These are phyloP conservation scores for Coreius guichenoti DNA, from an alignment of 2,797 vertebrate genomes.

Conservation along the genomic window DNA sequence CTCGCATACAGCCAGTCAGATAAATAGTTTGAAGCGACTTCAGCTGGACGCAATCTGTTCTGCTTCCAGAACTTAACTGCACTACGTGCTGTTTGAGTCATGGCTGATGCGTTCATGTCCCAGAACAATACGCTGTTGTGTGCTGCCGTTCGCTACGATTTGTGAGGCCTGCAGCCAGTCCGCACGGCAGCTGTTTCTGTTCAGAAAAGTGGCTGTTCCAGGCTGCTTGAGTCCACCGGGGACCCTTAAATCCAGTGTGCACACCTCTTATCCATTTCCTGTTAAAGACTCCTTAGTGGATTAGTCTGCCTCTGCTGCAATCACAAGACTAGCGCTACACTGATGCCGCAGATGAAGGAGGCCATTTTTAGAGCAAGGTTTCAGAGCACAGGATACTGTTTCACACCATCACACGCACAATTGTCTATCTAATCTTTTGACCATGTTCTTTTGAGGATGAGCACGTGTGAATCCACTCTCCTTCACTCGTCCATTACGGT, in stretches of 20 bases:
- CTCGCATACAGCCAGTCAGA: slow-evolving; percentile 10
- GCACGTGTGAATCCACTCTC: slow-evolving; percentile 45
- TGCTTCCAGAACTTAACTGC: slow-evolving; percentile 47
- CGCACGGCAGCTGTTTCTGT: slow-evolving; percentile 68
- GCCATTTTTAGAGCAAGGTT: slow-evolving; percentile 26
- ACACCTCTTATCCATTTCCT: slow-evolving; percentile 57
- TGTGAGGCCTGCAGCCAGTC: slow-evolving; percentile 64
- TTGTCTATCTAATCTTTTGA: slow-evolving; percentile 36
- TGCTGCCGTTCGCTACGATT: slow-evolving; percentile 40
- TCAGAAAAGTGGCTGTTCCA: slow-evolving; percentile 64
- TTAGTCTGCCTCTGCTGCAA: slow-evolving; percentile 50
- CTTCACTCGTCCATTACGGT: slow-evolving; percentile 88
- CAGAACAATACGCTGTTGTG: slow-evolving; percentile 47
- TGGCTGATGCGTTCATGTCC: slow-evolving; percentile 11
- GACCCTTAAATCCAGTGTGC: slow-evolving; percentile 69
- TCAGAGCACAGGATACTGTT: background rate
- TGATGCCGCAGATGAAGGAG: slow-evolving; percentile 34
- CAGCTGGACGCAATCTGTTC: slow-evolving; percentile 45
- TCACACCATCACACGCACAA: slow-evolving; percentile 11
- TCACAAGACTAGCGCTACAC: slow-evolving; percentile 38
- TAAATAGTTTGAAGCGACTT: slow-evolving; percentile 26
- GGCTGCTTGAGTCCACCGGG: slow-evolving; percentile 67
- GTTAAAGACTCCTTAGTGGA: slow-evolving; percentile 57
- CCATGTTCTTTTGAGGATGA: slow-evolving; percentile 13
- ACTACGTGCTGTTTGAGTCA: slow-evolving; percentile 29